These are phyloP conservation scores for Morpho helenor DNA, from an alignment of 2,888 invertebrate genomes.

Conservation along the genomic window DNA sequence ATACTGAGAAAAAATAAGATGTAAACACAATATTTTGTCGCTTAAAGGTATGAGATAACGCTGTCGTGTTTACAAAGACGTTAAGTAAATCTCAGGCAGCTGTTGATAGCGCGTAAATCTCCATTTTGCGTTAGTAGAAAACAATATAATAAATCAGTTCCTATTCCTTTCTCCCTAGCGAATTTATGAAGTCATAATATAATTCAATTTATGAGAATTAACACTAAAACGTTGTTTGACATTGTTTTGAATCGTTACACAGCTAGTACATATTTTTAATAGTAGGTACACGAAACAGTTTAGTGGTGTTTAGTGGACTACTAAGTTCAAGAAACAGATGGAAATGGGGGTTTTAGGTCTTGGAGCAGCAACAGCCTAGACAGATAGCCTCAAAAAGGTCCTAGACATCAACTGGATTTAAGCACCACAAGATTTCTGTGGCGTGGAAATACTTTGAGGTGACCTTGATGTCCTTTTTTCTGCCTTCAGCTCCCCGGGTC, in stretches of 20 bases:
- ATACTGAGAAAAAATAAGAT: constrained; percentile 12
- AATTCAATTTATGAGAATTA: constrained; percentile 16
- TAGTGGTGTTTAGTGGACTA: too few relatives aligned
- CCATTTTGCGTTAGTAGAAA: constrained; percentile 23
- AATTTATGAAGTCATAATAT: constrained; percentile 16
- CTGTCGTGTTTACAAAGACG: constrained; percentile 43
- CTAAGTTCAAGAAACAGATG: too few relatives aligned
- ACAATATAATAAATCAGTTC: constrained; percentile 25
- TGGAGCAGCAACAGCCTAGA: too few relatives aligned
- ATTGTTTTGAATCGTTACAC: neutral
- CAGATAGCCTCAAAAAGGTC: too few relatives aligned
- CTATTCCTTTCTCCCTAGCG: constrained; percentile 14
- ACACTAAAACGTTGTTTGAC: constrained; percentile 1
- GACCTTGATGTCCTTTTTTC: too few relatives aligned
- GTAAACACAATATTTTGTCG: constrained; percentile 28
- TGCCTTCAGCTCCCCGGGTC: too few relatives aligned
- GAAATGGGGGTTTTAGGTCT: too few relatives aligned
- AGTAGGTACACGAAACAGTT: too few relatives aligned
- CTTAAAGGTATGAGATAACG: constrained; percentile 28
- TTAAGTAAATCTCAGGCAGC: constrained; percentile 40
- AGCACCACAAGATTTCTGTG: too few relatives aligned
- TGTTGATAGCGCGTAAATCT: constrained; percentile 30
- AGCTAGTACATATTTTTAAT: neutral
- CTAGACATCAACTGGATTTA: too few relatives aligned
- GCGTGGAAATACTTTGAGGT: too few relatives aligned